Evolutionary conservation across 1,140 invertebrate genomes (phyloP), one percentile per base, ranked within the genome.

Genomic region (Caenorhabditis brenneri): DNA sequence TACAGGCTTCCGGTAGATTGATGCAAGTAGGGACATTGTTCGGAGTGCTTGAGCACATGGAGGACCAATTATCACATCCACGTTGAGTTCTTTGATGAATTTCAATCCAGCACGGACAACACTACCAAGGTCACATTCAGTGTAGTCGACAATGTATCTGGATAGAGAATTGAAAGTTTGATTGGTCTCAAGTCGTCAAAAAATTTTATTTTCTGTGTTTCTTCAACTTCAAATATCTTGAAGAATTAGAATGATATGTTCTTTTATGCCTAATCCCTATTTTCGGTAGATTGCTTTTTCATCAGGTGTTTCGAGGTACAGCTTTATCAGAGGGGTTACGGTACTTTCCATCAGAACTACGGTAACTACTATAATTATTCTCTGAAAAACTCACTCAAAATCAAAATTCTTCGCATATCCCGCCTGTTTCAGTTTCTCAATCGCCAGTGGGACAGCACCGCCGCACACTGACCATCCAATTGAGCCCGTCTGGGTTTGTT

Each of bases 401-500:
- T 74, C 65, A 42, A 74, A 74, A 24, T 74, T 24, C 24, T 39
- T 31, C 36, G 42, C 33, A 42, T 19, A 74, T 46, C 65, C 65
- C 9, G 6, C 2, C 10, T 74, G 36, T 22, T 22, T 15, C 6
- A 74, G 15, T 22, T 22, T 7, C 15, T 74, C 36, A 12, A 74
- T 42, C 24, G 65, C 65, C n/a, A 74, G 9, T 9, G 65, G 65
- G 2, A 74, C 33, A 19, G 65, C 65, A 7, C 65, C 65, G 42
- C 65, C 65, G 24, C 65, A 74, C n/a, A 42, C 33, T 15, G 65
- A 74, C 65, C 65, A 74, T 12, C 65, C 65, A 24, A 74, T 46
- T 10, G 65, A 74, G 0, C 12, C 27, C 7, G 65, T 42, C 24
- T 74, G 36, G 0, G 19, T 74, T 19, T 9, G n/a, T 46, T 74